Conservation (phyloP, 2,113 vertebrate species). For the Cacatua alba region DNA sequence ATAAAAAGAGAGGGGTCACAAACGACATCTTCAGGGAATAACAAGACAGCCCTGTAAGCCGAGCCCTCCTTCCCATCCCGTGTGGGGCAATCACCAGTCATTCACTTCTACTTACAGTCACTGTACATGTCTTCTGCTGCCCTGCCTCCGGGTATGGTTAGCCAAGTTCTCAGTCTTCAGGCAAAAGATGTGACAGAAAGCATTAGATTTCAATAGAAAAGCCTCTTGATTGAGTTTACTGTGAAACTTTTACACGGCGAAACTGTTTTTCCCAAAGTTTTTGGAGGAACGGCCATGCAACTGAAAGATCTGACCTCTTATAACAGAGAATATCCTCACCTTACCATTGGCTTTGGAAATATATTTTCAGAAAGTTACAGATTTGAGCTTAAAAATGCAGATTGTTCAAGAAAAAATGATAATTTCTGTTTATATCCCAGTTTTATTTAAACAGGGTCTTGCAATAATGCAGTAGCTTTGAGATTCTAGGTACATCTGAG, state of each 20-base stretch:
- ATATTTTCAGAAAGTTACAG: not conserved
- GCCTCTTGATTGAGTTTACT: not conserved
- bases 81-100: not conserved
- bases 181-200: slow-evolving; percentile 58
- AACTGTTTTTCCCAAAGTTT: slow-evolving; percentile 20
- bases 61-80: not conserved
- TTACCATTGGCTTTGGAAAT: not conserved
- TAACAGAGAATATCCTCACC: not conserved
- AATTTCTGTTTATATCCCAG: not conserved
- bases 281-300: not conserved
- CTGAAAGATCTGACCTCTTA: not conserved
- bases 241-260: not conserved
- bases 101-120: slow-evolving; percentile 53
- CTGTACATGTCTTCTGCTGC: not conserved
- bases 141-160: not conserved
- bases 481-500: not conserved
- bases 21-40: slow-evolving; percentile 9
- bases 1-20: not conserved
- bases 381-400: not conserved
- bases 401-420: not conserved
- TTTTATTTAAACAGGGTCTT: not conserved
- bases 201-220: slow-evolving; percentile 44
- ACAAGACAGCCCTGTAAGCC: not conserved
- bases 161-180: not conserved
- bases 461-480: not conserved